Evolutionary conservation across 1,140 invertebrate genomes (phyloP), one percentile per base, ranked within the genome.

Genomic region (Scaptodrosophila lebanonensis): DNA sequence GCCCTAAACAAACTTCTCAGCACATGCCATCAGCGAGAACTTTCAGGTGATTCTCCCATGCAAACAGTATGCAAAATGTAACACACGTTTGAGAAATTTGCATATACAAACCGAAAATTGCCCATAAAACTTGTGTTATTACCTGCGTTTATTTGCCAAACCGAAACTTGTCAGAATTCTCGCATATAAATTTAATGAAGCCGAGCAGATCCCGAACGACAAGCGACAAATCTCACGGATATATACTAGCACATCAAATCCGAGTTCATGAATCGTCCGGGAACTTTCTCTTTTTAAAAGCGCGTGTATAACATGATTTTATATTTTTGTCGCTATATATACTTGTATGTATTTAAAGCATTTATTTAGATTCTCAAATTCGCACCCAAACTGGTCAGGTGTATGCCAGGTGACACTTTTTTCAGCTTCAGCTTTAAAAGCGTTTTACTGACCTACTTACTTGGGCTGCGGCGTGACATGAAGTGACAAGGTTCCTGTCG

Each of bases 271-370:
- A n/a, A n/a, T 61, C 30, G 43, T 27, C 40, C 33, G 47, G 40
- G 75, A 48, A 82, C 76, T 82, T 82, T 82, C 76, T 82, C 76
- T 82, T 82, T 82, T 67, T 76, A 83, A 66, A 76, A 65, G 40
- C 70, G 44, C 83, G 76, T 82, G 83, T 83, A 83, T 82, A 75
- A 82, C 63, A 82, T n/a, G n/a, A 61, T 82, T 82, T 83, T 82
- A 79, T 79, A n/a, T n/a, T n/a, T n/a, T n/a, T n/a, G n/a, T n/a
- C n/a, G n/a, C n/a, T n/a, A n/a, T n/a, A n/a, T n/a, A n/a, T n/a
- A n/a, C n/a, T n/a, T 82, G 72, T 79, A 68, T 65, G 64, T 50
- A 45, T 58, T 50, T 75, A 75, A 69, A 79, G 75, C 75, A 75
- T 82, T 82, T 82, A 75, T 83, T 49, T 66, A 71, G 76, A 66